phyloP scores from a whole-genome alignment of 2,888 invertebrate species.

The Philereme transversata region DNA sequence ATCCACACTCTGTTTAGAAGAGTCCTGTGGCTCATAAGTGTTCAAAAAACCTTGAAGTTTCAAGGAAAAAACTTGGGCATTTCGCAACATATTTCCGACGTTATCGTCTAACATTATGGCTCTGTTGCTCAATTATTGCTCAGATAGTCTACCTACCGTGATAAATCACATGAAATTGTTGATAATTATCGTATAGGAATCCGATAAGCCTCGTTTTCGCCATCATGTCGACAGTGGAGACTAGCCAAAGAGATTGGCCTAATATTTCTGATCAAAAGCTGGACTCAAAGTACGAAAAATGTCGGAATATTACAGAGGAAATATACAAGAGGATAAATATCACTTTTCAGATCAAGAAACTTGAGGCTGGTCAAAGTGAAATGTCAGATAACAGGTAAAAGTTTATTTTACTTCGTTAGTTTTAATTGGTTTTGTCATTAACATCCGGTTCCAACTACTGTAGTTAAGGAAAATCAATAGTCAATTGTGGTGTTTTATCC shows the following conservation, averaged over 20 bases:
- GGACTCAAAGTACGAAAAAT: slow-evolving; percentile 74
- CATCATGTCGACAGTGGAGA: slow-evolving; percentile 69
- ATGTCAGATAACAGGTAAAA: slow-evolving; percentile 67
- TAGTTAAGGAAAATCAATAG: not conserved
- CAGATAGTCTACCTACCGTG: slow-evolving; percentile 45
- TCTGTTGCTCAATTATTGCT: slow-evolving; percentile 51
- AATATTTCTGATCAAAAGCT: slow-evolving; percentile 51
- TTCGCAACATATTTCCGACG: slow-evolving; percentile 49
- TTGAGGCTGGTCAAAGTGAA: slow-evolving; percentile 68
- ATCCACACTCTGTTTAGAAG: slow-evolving; percentile 36
- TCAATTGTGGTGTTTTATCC: not conserved
- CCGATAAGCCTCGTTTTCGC: slow-evolving; percentile 41
- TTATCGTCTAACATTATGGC: slow-evolving; percentile 51
- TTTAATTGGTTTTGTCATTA: not conserved
- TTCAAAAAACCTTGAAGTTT: slow-evolving; percentile 33
- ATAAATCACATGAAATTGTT: slow-evolving; percentile 45
- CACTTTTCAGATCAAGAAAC: slow-evolving; percentile 76
- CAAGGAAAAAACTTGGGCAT: slow-evolving; percentile 22
- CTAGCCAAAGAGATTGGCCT: slow-evolving; percentile 60
- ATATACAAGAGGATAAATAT: slow-evolving; percentile 79
- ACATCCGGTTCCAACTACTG: not conserved
- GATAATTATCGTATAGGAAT: slow-evolving; percentile 57
- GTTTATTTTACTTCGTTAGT: not conserved
- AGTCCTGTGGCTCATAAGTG: slow-evolving; percentile 21
- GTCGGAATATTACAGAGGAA: slow-evolving; percentile 76